Conservation (phyloP, 1,140 invertebrate species). For the Drosophila ambigua region DNA sequence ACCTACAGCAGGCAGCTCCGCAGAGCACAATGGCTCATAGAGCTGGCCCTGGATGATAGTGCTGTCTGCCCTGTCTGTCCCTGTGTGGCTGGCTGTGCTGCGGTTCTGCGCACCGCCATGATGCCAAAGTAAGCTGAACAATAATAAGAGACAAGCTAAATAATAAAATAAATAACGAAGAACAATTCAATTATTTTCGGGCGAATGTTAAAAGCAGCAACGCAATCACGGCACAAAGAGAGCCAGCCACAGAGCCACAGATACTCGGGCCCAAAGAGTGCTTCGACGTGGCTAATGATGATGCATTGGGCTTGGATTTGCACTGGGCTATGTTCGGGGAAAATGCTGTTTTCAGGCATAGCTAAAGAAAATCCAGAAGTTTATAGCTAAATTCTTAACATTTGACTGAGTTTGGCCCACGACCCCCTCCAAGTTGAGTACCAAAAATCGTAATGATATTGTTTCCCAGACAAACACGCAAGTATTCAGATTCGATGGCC, state of each 20-base stretch:
- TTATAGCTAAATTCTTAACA: too few relatives aligned
- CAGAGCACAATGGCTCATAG: constrained; percentile 53
- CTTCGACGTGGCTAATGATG: constrained; percentile 57
- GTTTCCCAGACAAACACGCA: constrained; percentile 11
- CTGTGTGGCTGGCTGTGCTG: not conserved
- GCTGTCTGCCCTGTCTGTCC: constrained; percentile 31
- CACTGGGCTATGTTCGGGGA: constrained; percentile 8
- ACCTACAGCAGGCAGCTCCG: constrained; percentile 5
- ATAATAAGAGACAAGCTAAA: constrained; percentile 79
- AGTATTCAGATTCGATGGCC: constrained; percentile 1
- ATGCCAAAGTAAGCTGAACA: constrained; percentile 63
- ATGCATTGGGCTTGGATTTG: constrained; percentile 59
- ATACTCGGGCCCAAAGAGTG: constrained; percentile 27
- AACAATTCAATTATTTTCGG: constrained; percentile 80
- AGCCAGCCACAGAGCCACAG: not conserved
- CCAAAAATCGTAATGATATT: constrained; percentile 11
- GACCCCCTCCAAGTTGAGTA: not conserved
- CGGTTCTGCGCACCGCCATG: not conserved
- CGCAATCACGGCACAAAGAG: constrained; percentile 49
- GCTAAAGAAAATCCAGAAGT: not conserved
- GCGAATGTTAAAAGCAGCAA: constrained; percentile 63
- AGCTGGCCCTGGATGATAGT: constrained; percentile 43
- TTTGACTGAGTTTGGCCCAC: too few relatives aligned
- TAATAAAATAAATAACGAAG: constrained; percentile 82
- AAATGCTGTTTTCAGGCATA: not conserved